Percentiles rank a stretch among this genome's conserved stretches.
These are phyloP conservation scores for Cyclargus thomasi DNA, from an alignment of 1,140 invertebrate species.

Conservation along the genomic window DNA sequence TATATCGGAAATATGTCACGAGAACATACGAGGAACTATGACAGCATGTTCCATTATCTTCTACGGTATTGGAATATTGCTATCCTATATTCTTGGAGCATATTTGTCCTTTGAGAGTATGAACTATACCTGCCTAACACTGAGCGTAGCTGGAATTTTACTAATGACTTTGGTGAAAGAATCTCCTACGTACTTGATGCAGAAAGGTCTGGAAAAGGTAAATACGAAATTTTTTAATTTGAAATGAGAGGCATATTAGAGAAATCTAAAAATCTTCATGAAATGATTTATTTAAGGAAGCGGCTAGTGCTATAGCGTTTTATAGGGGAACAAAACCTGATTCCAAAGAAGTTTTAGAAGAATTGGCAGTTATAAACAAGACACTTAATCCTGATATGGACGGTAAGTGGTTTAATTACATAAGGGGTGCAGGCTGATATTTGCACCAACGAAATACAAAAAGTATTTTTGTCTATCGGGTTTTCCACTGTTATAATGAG, in stretches of 20 bases:
- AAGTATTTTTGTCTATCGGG: too few species aligned
- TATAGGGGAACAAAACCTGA: conserved; percentile 30
- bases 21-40: conserved; percentile 45
- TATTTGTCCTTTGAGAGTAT: conserved; percentile 32
- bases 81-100: conserved; percentile 41
- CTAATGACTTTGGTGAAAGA: conserved; percentile 37
- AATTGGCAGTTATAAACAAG: conserved; percentile 34
- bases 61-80: conserved; percentile 36
- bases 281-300: conserved; percentile 35
- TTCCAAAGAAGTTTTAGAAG: conserved; percentile 39
- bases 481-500: neutral
- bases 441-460: too few species aligned
- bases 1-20: conserved; percentile 42
- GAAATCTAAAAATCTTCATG: neutral
- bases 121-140: conserved; percentile 35
- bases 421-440: neutral
- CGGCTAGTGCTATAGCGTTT: conserved; percentile 39
- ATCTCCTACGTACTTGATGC: conserved; percentile 41
- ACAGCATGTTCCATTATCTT: conserved; percentile 36
- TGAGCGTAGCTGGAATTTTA: conserved; percentile 27
- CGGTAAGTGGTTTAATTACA: conserved; percentile 19
- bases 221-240: neutral
- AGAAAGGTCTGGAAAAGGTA: conserved; percentile 40
- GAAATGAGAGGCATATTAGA: neutral
- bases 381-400: conserved; percentile 33